Evolutionary conservation across 2,113 vertebrate species (phyloP).

Genomic region (Barnardius zonarius): DNA sequence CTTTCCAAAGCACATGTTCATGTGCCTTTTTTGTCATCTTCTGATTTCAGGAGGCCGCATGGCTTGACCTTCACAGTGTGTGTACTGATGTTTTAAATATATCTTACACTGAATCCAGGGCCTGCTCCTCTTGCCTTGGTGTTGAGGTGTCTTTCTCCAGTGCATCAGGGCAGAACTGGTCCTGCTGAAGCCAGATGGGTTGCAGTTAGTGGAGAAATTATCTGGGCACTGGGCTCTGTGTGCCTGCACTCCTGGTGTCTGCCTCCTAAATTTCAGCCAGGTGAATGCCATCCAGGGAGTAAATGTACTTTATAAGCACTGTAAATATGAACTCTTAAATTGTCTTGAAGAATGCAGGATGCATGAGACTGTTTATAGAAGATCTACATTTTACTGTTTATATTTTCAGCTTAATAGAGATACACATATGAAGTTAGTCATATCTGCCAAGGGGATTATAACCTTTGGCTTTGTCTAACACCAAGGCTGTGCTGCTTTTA

Average conservation of each 20-base stretch:
- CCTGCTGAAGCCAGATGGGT: background rate
- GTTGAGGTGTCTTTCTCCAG: background rate
- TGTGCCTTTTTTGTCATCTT: background rate
- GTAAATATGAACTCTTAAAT: background rate
- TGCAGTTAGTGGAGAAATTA: background rate
- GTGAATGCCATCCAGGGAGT: background rate
- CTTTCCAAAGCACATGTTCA: background rate
- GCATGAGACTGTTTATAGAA: background rate
- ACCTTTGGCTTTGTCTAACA: background rate
- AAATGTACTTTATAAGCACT: background rate
- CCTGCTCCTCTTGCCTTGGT: background rate
- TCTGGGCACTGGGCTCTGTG: background rate
- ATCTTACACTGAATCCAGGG: background rate
- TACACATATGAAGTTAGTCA: background rate
- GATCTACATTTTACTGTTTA: background rate
- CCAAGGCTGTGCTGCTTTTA: background rate
- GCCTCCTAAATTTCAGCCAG: background rate
- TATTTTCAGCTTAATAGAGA: background rate
- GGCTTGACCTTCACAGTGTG: background rate
- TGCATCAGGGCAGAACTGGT: background rate
- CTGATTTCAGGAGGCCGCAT: rapidly evolving
- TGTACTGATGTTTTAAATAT: background rate
- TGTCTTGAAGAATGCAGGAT: background rate
- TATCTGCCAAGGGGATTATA: background rate
- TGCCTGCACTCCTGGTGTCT: background rate